Evolutionary conservation across 2,797 vertebrate species (phyloP), one percentile per base, ranked within the genome.

Genomic region (Macroramphosus scolopax): DNA sequence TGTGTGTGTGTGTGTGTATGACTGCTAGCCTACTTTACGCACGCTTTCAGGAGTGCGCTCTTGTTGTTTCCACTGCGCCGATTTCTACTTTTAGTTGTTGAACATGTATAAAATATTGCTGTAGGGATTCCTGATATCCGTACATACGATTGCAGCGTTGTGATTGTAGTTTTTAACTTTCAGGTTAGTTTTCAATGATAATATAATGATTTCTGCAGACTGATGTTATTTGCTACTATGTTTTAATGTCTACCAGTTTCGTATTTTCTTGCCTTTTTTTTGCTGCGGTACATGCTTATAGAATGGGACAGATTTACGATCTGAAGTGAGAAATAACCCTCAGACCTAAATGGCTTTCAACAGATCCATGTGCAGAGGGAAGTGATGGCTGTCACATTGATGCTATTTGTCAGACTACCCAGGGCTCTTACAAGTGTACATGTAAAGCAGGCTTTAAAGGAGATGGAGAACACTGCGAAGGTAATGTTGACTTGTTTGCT

Each of bases 391-490:
- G 97, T 91, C 95, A 98, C 78, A 88, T 92, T 18, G 92, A 97
- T 70, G 96, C 96, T 31, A 90, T 98, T 89, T 98, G 96, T 86
- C 95, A 98, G 53, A 95, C 94, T 71, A 94, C 92, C 15, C 92
- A 86, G 15, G 86, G 89, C 63, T 94, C 94, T 5, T 98, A 95
- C 87, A 97, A 95, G 86, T 98, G 96, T 88, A 92, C 66, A 37
- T 99, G 96, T 75, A 97, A 92, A 85, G 81, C 93, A 46, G 96
- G 96, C 36, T 98, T 92, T 88, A 93, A 90, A 68, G 96, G 97
- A 0, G 93, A 97, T 50, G 97, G 97, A 40, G 90, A 83, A 66
- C 89, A 90, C 6, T 99, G 86, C 22, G 91, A 95, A 92, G 95
- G 95, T 98, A 89, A 91, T 39, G 10, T 36, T 41, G 17, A 44